phyloP scores from a whole-genome alignment of 2,113 vertebrate genomes.

The Coryphaenoides rupestris region DNA sequence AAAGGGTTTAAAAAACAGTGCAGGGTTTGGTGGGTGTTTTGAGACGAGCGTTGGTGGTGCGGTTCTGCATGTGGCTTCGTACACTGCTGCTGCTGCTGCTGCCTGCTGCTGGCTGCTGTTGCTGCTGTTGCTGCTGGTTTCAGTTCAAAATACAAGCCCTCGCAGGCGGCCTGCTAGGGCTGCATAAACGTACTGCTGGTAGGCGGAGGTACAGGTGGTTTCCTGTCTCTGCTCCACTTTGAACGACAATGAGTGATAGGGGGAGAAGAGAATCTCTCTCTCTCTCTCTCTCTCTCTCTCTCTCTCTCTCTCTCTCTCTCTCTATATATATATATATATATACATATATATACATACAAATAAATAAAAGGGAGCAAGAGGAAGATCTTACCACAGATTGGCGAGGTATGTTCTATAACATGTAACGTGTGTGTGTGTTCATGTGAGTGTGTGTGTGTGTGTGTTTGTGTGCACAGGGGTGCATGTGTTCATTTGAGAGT shows the following conservation, averaged over 20 bases:
- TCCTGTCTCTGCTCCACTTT: slow-evolving; percentile 69
- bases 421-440: no score
- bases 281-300: no score
- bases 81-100: slow-evolving; percentile 31
- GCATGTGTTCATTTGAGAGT: not conserved
- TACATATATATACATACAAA: not conserved
- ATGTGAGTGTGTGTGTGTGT: no score
- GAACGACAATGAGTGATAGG: slow-evolving; percentile 1
- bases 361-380: not conserved
- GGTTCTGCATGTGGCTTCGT: not conserved
- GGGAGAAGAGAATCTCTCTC: slow-evolving; percentile 38
- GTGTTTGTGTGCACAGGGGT: slow-evolving; percentile 13
- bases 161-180: slow-evolving; percentile 20
- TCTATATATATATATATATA: slow-evolving; percentile 9
- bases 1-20: no score
- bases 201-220: slow-evolving; percentile 62
- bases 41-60: slow-evolving; percentile 16
- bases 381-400: not conserved
- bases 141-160: slow-evolving; percentile 11
- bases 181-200: slow-evolving; percentile 33
- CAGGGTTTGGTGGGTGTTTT: slow-evolving; percentile 9
- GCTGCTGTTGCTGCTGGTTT: no score
- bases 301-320: no score
- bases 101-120: no score
- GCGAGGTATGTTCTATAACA: no score